Evolutionary conservation across 2,888 invertebrate species (phyloP), one percentile per base, ranked within the genome.

Genomic region (Lycia hirtaria): DNA sequence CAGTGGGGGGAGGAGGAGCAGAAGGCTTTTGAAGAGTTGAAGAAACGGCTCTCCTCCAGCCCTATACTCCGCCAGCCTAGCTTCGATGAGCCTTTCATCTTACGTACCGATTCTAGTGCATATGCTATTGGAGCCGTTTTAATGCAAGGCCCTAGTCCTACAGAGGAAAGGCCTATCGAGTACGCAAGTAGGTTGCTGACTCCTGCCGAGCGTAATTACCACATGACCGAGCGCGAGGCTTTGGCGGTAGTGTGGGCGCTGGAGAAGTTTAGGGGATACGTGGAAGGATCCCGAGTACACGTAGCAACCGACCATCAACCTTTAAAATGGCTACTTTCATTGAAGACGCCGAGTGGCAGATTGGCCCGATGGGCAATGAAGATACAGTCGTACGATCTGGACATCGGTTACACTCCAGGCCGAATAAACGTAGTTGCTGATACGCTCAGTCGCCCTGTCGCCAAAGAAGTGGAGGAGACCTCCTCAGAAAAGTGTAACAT

Each of bases 201-300:
- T 30, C 30, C 17, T 3, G 54, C 47, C 54, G 48, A 62, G 62
- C 14, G 58, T 43, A 30, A 30, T 88, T 83, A 10, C 24, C 44
- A 19, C 14, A 35, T 6, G 49, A 49, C 17, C 5, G 43, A 43
- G n/a, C n/a, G n/a, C n/a, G n/a, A n/a, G n/a, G n/a, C n/a, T n/a
- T n/a, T n/a, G n/a, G n/a, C n/a, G n/a, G n/a, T n/a, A n/a, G n/a
- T n/a, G n/a, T n/a, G n/a, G n/a, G n/a, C n/a, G n/a, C n/a, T n/a
- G n/a, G n/a, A n/a, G n/a, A n/a, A n/a, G n/a, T n/a, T n/a, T n/a
- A n/a, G n/a, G n/a, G n/a, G n/a, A n/a, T n/a, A n/a, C n/a, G n/a
- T n/a, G n/a, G n/a, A n/a, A n/a, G n/a, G n/a, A n/a, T n/a, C n/a
- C n/a, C n/a, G 5, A n/a, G 10, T 17, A 12, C 15, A 15, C 10